Base-by-base conservation (phyloP, 2,888 invertebrate species). In the Noctua pronuba region DNA sequence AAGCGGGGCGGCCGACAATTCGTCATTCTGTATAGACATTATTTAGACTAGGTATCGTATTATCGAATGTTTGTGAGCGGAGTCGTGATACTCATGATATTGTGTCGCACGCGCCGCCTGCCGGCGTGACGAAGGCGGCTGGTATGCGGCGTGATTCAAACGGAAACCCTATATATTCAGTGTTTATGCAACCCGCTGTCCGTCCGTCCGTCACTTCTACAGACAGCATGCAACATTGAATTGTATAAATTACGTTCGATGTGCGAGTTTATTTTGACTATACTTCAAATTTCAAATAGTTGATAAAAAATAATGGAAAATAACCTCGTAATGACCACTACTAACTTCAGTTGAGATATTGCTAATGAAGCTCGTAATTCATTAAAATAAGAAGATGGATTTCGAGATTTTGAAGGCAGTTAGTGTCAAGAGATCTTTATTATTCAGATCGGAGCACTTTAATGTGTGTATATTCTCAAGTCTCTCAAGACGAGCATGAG, bases 121-220 rank as follows among this genome's bases (percentile, higher is more conserved):
- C 87, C 92, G 91, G 91, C 94, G 94, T 96, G 96, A 96, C 96
- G 94, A 95, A 96, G 94, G 88, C 93, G 92, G 88, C 92, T 94
- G 96, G 96, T 94, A 96, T 96, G 96, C 95, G 91, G 92, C 94
- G 95, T 96, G 96, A 96, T 95, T 96, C 96, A 96, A 95, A 94
- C 94, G 94, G 95, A 95, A 95, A 95, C 95, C 95, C 94, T 95
- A 95, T 95, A 95, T 95, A 94, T 94, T 93, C 93, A 93, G 91
- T 94, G 95, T 95, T 96, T 96, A 95, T 95, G 94, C 95, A 95
- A 95, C 92, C 90, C 93, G 90, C 92, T 92, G 93, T 92, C 93
- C 93, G 94, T 92, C 92, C 91, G 91, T 94, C 95, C 93, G 92
- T 94, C 95, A 94, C 92, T 91, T 92, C 91, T 91, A 88, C 92